A percentile compares a stretch with the other conserved stretches of the same genome.
Evolutionary conservation across 2,888 invertebrate species (phyloP).

Genomic region (Rhagium mordax): DNA sequence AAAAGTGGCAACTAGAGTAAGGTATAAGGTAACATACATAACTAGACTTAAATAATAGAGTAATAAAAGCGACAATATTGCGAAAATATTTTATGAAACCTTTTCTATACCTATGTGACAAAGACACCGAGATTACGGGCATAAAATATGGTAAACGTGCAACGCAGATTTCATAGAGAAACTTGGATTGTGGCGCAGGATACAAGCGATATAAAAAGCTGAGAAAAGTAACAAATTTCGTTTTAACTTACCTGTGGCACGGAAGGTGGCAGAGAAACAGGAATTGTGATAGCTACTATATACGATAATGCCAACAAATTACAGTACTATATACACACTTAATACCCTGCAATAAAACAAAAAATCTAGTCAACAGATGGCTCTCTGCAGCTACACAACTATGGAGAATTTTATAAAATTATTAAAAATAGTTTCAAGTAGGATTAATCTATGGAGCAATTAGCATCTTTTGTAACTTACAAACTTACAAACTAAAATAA

Average conservation of each 20-base stretch:
- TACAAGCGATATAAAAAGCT: constrained; percentile 12
- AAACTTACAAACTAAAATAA: no score
- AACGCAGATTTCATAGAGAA: not conserved
- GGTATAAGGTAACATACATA: not conserved
- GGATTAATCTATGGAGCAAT: no score
- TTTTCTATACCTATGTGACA: not conserved
- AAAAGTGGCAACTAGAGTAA: constrained; percentile 8
- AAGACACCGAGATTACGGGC: not conserved
- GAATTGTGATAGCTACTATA: not conserved
- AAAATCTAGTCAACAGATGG: constrained; percentile 2
- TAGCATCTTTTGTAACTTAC: no score
- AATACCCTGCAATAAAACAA: constrained; percentile 27
- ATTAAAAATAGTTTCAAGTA: no score
- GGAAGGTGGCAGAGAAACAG: not conserved
- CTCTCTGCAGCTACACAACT: not conserved
- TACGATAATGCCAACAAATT: constrained; percentile 25
- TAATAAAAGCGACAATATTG: constrained; percentile 1
- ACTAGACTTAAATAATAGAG: not conserved
- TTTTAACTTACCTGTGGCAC: constrained; percentile 16
- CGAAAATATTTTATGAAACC: not conserved
- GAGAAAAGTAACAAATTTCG: not conserved
- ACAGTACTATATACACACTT: constrained; percentile 21
- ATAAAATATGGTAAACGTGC: constrained; percentile 1
- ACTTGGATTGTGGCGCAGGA: not conserved
- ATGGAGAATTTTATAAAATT: not conserved